Base-by-base conservation (phyloP, 2,888 invertebrate genomes). In the Zaprionus obscuricornis region DNA sequence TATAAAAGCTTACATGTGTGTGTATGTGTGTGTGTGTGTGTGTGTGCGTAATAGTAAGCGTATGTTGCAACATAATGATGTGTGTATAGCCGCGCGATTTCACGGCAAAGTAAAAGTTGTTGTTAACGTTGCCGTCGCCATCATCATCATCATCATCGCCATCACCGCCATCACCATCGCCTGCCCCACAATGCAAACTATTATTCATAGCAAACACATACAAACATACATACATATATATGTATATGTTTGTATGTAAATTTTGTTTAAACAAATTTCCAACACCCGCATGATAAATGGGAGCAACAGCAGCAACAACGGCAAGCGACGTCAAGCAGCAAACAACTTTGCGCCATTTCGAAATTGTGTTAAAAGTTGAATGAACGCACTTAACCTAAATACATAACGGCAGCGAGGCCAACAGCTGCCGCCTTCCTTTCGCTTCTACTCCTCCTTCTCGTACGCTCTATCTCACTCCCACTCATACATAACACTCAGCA, bases 371-470 rank as follows among this genome's bases (percentile, higher is more conserved):
- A 88, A 85, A 77, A 87, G 89, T 89, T 89, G 88, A 89, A 89
- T 74, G 89, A 88, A 88, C 89, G 89, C 88, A 89, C 89, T 89
- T 89, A 89, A 88, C 89, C 89, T 62, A 88, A 89, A 87, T 89
- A 75, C 74, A 60, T 37, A 49, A 68, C 57, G 62, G 40, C 52
- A 69, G 47, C 52, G 59, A 51, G 49, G 49, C 58, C 66, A 45
- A 50, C 24, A 13, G 10, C 16, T 37, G 24, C 14, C 14, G 43
- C 37, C n/a, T n/a, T n/a, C n/a, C n/a, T n/a, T n/a, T n/a, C 51
- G 45, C 36, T 63, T 37, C 56, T 37, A 46, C 10, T 36, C 13
- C 29, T 22, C 18, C 24, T 26, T 13, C 11, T 39, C 42, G 27
- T 14, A 2, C 31, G 4, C 11, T 0, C 39, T 6, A 4, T 10